phyloP scores from a whole-genome alignment of 2,888 invertebrate species.

The Tuta absoluta region DNA sequence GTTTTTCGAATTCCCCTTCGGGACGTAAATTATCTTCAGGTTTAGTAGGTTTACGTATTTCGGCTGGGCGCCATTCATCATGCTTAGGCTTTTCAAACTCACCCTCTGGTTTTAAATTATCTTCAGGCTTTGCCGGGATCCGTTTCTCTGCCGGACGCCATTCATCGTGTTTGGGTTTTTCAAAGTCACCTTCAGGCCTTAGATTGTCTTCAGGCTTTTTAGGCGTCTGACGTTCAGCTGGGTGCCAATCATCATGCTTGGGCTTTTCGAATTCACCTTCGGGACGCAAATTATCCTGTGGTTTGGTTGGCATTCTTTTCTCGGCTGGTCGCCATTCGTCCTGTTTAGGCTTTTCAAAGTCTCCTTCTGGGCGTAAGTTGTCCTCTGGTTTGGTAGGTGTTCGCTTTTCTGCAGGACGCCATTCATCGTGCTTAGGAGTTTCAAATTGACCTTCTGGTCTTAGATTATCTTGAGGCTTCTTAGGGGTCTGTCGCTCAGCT shows the following conservation, averaged over 20 bases:
- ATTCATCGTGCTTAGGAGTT: constrained; percentile 56
- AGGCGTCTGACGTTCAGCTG: constrained; percentile 57
- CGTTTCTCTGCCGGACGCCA: constrained; percentile 61
- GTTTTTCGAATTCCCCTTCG: constrained; percentile 47
- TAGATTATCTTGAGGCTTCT: constrained; percentile 81
- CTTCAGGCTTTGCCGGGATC: constrained; percentile 42
- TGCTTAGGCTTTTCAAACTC: constrained; percentile 65
- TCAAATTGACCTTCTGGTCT: constrained; percentile 83
- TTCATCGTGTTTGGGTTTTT: constrained; percentile 60
- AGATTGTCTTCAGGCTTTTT: constrained; percentile 81
- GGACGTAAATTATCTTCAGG: constrained; percentile 67
- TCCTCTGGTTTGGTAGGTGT: constrained; percentile 66
- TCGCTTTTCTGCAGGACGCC: constrained; percentile 64
- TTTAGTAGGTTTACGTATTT: constrained; percentile 50
- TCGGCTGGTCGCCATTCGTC: constrained; percentile 62
- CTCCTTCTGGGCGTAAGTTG: constrained; percentile 79
- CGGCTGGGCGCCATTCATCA: constrained; percentile 47
- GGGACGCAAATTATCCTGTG: constrained; percentile 79
- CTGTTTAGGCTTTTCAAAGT: constrained; percentile 59
- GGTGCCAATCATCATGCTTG: constrained; percentile 51
- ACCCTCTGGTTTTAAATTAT: constrained; percentile 62
- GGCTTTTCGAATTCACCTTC: constrained; percentile 81
- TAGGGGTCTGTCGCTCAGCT: constrained; percentile 68
- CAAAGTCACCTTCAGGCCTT: constrained; percentile 79
- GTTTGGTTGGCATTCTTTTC: constrained; percentile 44